Evolutionary conservation across 2,797 vertebrate species (phyloP).

Genomic region (Channallabes apus): DNA sequence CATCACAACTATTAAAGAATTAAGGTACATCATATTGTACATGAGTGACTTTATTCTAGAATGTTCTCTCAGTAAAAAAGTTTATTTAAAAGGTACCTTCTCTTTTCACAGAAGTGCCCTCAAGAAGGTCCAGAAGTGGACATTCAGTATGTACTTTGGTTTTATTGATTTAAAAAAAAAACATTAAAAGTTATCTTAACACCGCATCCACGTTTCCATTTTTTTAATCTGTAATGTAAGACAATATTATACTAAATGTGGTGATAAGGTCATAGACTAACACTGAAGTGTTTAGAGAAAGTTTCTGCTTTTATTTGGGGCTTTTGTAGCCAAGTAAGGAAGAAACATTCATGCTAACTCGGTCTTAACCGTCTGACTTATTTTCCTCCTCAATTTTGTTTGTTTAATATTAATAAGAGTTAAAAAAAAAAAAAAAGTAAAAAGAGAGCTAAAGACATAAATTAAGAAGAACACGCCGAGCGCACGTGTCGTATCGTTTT

Average conservation of each 20-base stretch:
- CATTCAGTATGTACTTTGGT: not conserved
- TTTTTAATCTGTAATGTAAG: not conserved
- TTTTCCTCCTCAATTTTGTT: no score
- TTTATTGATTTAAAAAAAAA: no score
- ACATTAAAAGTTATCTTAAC: not conserved
- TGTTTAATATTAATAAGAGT: not conserved
- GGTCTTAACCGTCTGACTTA: not conserved
- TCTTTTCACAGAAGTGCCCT: not conserved
- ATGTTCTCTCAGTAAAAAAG: not conserved
- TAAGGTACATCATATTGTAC: not conserved
- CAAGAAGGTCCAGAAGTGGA: not conserved
- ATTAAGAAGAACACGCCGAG: not conserved
- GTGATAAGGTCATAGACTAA: not conserved
- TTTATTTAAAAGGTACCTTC: no score
- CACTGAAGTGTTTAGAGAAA: not conserved
- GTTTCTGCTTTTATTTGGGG: not conserved
- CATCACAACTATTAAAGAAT: not conserved
- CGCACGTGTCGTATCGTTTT: conserved; percentile 6
- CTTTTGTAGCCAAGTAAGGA: not conserved
- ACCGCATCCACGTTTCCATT: not conserved
- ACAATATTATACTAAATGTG: not conserved
- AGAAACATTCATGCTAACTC: no score
- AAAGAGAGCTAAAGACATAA: no score
- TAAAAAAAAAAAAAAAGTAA: not conserved
- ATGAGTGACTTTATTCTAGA: not conserved